Base-by-base conservation (phyloP, 2,113 vertebrate species). In the Cyprinodon brontotheroides region DNA sequence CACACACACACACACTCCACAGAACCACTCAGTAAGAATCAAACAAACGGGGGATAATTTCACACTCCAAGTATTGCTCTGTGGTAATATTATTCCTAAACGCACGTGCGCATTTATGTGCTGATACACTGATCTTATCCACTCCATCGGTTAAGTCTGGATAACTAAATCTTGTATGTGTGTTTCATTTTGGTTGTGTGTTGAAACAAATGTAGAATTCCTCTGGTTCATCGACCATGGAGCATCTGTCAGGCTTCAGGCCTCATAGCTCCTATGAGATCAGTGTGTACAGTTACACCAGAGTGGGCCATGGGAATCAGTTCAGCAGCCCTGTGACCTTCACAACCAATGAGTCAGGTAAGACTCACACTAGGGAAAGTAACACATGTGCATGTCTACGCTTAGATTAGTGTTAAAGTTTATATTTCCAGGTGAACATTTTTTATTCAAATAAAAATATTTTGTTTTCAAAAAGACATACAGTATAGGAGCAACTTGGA, bases 331-430 rank as follows among this genome's bases (percentile, higher is more conserved):
- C 93, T 61, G 94, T 98, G 62, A 93, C 93, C 72, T 97, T 99
- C 81, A 97, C 95, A 66, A 98, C 97, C 0, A 94, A 92, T 45
- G 96, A 99, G 92, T 97, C 98, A 94, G 97, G 98, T 99, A 87
- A 82, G 61, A 59, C 38, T 70, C 50, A 81, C 48, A 68, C n/a
- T 13, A 22, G 7, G 43, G 13, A 4, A n/a, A 67, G 12, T 40
- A 47, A 43, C 38, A 43, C 29, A 60, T 15, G 76, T 70, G 47
- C 36, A 64, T 1, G n/a, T 68, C 64, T 65, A 14, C 3, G 45
- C 37, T 78, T 43, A 38, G 17, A 15, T 65, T 61, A 29, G 43
- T 4, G 0, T 39, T 81, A 12, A 15, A 68, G 62, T 45, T 41
- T 9, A 29, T 15, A 2, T 29, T 40, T 15, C 38, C 36, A 61